Evolutionary conservation across 2,797 vertebrate species (phyloP).

Genomic region (Anguilla marmorata): DNA sequence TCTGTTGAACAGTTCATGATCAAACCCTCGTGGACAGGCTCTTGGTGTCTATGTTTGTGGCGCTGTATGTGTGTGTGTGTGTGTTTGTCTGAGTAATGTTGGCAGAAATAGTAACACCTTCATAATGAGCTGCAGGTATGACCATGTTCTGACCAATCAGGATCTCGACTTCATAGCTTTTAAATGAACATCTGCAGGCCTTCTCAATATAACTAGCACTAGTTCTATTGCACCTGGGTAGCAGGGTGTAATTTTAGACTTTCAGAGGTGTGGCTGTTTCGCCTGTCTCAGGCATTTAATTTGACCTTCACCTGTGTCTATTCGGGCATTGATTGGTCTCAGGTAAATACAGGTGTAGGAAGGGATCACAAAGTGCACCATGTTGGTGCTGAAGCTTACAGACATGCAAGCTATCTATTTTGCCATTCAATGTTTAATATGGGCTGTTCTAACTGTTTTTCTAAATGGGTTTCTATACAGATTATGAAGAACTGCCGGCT

Average conservation of each 20-base stretch:
- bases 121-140: neutral
- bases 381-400: neutral
- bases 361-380: neutral
- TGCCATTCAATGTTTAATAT: neutral
- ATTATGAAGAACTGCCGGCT: neutral
- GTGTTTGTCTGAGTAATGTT: neutral
- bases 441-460: neutral
- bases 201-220: neutral
- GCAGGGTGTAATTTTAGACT: neutral
- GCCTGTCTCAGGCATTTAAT: neutral
- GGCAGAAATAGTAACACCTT: neutral
- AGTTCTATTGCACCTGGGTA: neutral
- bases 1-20: neutral
- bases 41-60: neutral
- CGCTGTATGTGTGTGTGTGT: neutral
- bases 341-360: neutral
- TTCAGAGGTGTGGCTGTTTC: neutral
- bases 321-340: neutral
- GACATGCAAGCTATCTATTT: neutral
- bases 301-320: constrained; percentile 3
- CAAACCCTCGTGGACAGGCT: neutral
- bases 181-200: neutral
- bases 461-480: neutral
- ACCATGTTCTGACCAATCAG: neutral
- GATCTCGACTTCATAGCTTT: neutral